Evolutionary conservation across 2,888 invertebrate genomes (phyloP), one percentile per base, ranked within the genome.

Genomic region (Cremastinae sp.): DNA sequence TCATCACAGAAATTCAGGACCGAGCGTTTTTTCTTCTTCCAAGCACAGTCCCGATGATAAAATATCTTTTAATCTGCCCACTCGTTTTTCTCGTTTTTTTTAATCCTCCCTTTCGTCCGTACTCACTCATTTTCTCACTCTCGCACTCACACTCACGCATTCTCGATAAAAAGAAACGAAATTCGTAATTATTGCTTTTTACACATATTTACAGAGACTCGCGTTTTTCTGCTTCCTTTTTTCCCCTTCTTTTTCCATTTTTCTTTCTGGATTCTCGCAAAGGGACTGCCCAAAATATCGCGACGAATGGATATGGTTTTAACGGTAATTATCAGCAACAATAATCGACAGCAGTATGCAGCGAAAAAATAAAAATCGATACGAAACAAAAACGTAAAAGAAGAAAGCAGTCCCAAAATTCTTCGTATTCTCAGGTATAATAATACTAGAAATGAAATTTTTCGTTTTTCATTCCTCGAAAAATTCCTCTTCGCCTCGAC

Each of bases 361-460:
- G 66, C 62, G 34, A 68, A 58, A 47, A 36, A 68, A 34, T 43
- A 61, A n/a, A 71, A n/a, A n/a, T 53, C 41, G 68, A 53, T 34
- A 36, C n/a, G 18, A n/a, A 58, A 66, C 41, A 20, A 45, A 69
- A 68, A 61, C 28, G 5, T 3, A 28, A 3, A 2, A 70, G 61
- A 61, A 75, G 66, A 72, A 49, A 61, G 45, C 78, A 79, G 74
- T 79, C 78, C 77, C 78, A 61, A 61, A 76, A 73, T 69, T 62
- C 79, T 80, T 81, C 70, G 82, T 82, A 82, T 81, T 45, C 74
- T 84, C 84, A 84, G 84, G 82, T 84, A 84, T 85, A 84, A 81
- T 87, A 88, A 88, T 87, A 87, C 86, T 87, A 87, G 79, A 84
- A 82, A 84, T 84, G 82, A 72, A 79, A 83, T 74, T 62, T 56